Evolutionary conservation across 2,113 vertebrate genomes (phyloP).

Genomic region (Ariopsis seemanni): DNA sequence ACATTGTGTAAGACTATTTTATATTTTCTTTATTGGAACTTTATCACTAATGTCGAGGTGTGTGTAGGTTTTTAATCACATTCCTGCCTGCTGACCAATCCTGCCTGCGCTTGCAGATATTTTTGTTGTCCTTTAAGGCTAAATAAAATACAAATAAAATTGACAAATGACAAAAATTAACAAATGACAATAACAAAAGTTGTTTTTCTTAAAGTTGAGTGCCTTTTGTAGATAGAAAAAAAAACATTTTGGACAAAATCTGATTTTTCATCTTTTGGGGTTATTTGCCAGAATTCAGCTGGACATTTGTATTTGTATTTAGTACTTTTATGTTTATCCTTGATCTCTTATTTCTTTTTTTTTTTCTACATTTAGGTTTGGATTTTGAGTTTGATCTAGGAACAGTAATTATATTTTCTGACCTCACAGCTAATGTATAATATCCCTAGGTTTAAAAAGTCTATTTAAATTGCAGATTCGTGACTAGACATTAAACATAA

Average conservation of each 20-base stretch:
- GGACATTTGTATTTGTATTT: too few relatives aligned
- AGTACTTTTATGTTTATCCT: not conserved
- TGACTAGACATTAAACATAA: not conserved
- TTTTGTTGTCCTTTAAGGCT: not conserved
- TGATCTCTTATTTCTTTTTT: not conserved
- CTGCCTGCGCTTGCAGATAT: not conserved
- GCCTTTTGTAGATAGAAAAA: too few relatives aligned
- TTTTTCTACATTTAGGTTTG: not conserved
- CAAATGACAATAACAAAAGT: too few relatives aligned
- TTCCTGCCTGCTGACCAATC: not conserved
- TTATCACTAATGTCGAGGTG: not conserved
- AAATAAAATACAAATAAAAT: not conserved
- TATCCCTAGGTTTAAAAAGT: not conserved
- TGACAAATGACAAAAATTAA: too few relatives aligned
- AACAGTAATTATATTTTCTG: not conserved
- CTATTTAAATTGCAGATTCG: not conserved
- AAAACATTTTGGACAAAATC: too few relatives aligned
- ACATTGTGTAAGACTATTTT: not conserved
- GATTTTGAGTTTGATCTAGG: not conserved
- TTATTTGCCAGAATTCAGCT: too few relatives aligned
- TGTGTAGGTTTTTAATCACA: not conserved
- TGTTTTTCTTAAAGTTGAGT: too few relatives aligned
- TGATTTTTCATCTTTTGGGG: too few relatives aligned
- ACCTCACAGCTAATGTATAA: not conserved
- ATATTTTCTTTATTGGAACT: not conserved